phyloP scores from a whole-genome alignment of 2,113 vertebrate species.

The Phyllopteryx taeniolatus region DNA sequence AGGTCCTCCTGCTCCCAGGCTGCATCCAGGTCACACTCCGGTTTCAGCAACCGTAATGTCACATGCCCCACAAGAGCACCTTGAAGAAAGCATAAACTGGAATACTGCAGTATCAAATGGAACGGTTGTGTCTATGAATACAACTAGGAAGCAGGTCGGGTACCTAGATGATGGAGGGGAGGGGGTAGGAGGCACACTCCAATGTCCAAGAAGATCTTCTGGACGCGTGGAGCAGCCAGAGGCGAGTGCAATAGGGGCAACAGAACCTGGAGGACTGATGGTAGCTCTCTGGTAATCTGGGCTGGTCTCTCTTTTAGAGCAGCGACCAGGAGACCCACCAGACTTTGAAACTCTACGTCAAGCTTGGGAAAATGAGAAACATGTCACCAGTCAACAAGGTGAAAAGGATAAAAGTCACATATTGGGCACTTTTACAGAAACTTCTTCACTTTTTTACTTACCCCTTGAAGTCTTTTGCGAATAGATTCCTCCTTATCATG shows the following conservation, averaged over 20 bases:
- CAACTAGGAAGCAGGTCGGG: background rate
- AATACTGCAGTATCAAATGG: background rate
- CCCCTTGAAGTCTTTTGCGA: slow-evolving; percentile 83
- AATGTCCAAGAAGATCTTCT: slow-evolving; percentile 81
- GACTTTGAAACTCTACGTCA: slow-evolving; percentile 80
- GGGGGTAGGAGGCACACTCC: slow-evolving; percentile 85
- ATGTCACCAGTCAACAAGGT: background rate
- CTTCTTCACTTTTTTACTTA: slow-evolving; percentile 24
- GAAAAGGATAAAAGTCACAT: background rate
- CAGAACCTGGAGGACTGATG: slow-evolving; percentile 79
- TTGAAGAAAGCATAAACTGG: slow-evolving; percentile 42
- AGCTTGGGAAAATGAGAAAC: slow-evolving; percentile 70
- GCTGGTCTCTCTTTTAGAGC: slow-evolving; percentile 77
- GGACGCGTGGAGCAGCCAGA: slow-evolving; percentile 85
- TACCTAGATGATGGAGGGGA: slow-evolving; percentile 83
- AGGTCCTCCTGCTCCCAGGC: slow-evolving; percentile 92
- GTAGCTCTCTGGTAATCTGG: slow-evolving; percentile 85
- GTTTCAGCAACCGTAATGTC: slow-evolving; percentile 89
- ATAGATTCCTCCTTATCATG: slow-evolving; percentile 85
- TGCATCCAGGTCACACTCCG: slow-evolving; percentile 84
- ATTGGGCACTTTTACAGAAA: background rate
- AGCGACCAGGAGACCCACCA: slow-evolving; percentile 80
- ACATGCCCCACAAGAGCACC: slow-evolving; percentile 88
- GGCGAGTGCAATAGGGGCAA: slow-evolving; percentile 88
- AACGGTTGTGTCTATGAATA: background rate